phyloP scores from a whole-genome alignment of 2,797 vertebrate species.

The Acomys russatus region DNA sequence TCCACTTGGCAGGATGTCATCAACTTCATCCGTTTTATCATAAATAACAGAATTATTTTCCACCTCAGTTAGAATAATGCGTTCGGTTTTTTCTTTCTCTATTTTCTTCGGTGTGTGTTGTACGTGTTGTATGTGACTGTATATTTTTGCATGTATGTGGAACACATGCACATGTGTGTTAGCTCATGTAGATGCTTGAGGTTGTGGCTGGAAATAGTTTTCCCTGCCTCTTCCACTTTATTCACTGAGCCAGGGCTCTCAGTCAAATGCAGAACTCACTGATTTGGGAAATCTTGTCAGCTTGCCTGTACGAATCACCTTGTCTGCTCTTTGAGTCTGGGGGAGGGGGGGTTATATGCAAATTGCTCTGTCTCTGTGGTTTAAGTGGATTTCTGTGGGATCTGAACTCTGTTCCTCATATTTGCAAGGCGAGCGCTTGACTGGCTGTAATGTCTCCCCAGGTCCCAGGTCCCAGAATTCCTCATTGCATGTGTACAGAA shows the following conservation, averaged over 20 bases:
- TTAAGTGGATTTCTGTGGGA: background rate
- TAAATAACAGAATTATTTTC: background rate
- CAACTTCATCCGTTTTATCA: background rate
- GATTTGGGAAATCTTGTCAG: too few species aligned
- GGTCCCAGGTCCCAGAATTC: background rate
- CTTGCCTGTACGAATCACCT: background rate
- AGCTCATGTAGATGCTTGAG: background rate
- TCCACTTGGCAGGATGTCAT: background rate
- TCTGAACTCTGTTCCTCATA: background rate
- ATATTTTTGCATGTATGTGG: background rate
- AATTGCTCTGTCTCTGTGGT: too few species aligned
- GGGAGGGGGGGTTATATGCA: background rate
- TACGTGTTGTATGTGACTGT: background rate
- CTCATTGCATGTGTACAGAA: background rate
- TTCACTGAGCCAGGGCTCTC: background rate
- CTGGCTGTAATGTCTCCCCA: background rate
- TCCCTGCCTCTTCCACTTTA: background rate
- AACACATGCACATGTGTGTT: background rate
- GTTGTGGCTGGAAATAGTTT: background rate
- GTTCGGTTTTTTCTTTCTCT: background rate
- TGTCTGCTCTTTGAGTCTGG: background rate
- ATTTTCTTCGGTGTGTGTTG: background rate
- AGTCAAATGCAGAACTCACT: background rate
- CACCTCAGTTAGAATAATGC: background rate
- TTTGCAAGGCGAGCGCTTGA: background rate